Conservation (phyloP, 2,113 vertebrate species). For the Zosterops hypoxanthus region DNA sequence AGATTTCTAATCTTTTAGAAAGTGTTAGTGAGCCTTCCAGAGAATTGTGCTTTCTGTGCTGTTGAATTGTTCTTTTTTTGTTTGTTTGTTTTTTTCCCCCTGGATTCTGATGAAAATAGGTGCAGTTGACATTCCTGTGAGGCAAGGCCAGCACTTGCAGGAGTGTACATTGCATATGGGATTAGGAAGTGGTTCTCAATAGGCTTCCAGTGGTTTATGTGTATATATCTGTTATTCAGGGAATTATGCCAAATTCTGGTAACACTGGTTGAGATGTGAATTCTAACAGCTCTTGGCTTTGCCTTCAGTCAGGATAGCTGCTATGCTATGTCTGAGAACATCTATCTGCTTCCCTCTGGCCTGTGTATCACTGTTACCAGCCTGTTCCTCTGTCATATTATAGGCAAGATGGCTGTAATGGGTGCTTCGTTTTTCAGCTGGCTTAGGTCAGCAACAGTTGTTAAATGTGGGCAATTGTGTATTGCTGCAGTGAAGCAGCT, state of each 20-base stretch:
- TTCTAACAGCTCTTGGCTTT: not conserved
- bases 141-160: not conserved
- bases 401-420: not conserved
- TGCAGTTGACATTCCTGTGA: not conserved
- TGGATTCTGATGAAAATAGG: not conserved
- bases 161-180: not conserved
- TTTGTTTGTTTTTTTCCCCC: not conserved
- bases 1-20: not conserved
- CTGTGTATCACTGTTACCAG: not conserved
- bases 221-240: not conserved
- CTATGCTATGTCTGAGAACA: not conserved
- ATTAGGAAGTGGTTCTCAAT: slow-evolving; percentile 9
- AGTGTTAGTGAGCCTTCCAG: not conserved
- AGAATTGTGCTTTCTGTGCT: not conserved
- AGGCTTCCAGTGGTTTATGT: not conserved
- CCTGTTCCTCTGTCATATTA: not conserved
- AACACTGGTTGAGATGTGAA: not conserved
- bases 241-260: not conserved
- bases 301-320: not conserved
- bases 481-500: not conserved
- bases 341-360: not conserved
- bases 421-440: not conserved
- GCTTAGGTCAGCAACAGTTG: not conserved
- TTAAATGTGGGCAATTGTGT: not conserved
- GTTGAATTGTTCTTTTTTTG: not conserved